phyloP scores from a whole-genome alignment of 2,113 vertebrate species.

The Synodontis membranacea region DNA sequence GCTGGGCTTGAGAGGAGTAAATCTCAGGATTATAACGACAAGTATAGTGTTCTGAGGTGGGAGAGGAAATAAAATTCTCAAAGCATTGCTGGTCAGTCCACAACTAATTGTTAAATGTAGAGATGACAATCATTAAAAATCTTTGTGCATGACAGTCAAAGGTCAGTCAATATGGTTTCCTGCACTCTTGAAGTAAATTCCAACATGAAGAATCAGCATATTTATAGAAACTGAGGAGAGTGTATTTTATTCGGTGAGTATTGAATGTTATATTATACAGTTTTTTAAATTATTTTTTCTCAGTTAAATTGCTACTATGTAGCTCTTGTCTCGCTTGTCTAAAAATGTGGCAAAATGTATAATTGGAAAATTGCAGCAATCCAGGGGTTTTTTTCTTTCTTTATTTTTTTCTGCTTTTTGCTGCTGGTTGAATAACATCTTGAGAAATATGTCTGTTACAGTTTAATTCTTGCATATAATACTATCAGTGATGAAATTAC shows the following conservation, averaged over 20 bases:
- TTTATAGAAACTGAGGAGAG: background rate
- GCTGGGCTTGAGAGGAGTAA: slow-evolving; percentile 68
- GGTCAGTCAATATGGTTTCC: slow-evolving; percentile 39
- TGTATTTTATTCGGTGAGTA: slow-evolving; percentile 19
- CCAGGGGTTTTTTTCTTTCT: background rate
- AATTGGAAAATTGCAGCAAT: background rate
- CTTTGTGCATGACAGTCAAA: slow-evolving; percentile 44
- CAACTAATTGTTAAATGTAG: slow-evolving; percentile 45
- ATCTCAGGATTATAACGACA: slow-evolving; percentile 81
- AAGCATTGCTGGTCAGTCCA: slow-evolving; percentile 60
- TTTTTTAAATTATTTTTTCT: background rate
- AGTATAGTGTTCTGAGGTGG: slow-evolving; percentile 54
- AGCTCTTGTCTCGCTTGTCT: background rate
- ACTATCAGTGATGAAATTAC: background rate
- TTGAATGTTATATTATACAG: background rate
- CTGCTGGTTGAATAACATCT: background rate
- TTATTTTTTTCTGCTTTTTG: background rate
- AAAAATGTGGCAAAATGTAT: background rate
- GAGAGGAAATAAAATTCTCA: slow-evolving; percentile 72
- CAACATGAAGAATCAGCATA: slow-evolving; percentile 22
- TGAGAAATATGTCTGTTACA: background rate
- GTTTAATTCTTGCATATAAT: background rate
- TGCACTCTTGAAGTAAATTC: slow-evolving; percentile 45
- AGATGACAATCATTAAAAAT: slow-evolving; percentile 49
- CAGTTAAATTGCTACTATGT: background rate